Evolutionary conservation across 2,113 vertebrate genomes (phyloP).

Genomic region (Baryphthengus martii): DNA sequence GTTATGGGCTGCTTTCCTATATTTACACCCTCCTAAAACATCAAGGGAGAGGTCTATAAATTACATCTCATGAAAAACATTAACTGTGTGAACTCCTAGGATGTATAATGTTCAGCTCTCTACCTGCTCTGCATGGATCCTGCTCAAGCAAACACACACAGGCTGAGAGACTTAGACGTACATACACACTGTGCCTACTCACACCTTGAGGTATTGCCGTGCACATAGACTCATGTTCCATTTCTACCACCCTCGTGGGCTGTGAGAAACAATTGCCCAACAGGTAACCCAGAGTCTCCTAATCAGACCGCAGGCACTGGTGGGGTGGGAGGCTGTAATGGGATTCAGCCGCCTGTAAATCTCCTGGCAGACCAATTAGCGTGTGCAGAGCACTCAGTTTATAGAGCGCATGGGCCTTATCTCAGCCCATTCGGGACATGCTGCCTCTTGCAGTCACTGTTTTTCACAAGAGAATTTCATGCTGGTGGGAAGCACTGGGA

Average conservation of each 20-base stretch:
- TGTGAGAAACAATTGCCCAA: neutral
- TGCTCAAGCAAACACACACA: neutral
- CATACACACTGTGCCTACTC: fast-evolving
- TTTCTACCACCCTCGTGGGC: neutral
- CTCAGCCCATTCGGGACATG: fast-evolving
- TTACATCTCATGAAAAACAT: neutral
- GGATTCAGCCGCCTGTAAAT: neutral
- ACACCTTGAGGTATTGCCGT: fast-evolving
- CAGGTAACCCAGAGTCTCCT: neutral
- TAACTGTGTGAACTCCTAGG: neutral
- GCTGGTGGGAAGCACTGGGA: neutral
- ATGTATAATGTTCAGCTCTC: neutral
- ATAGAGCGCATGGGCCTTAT: neutral
- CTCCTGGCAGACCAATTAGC: neutral
- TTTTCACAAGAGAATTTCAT: neutral
- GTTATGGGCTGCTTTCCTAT: conserved; percentile 15
- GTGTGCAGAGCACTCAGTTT: neutral
- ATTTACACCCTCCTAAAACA: conserved; percentile 30
- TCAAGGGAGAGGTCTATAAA: conserved; percentile 37
- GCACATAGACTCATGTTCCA: fast-evolving
- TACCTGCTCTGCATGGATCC: fast-evolving
- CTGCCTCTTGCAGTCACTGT: neutral
- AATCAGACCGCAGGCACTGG: fast-evolving
- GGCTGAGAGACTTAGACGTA: fast-evolving
- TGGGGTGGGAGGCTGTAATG: neutral